Conservation (phyloP, 2,797 vertebrate species). For the Urophycis tenuis region DNA sequence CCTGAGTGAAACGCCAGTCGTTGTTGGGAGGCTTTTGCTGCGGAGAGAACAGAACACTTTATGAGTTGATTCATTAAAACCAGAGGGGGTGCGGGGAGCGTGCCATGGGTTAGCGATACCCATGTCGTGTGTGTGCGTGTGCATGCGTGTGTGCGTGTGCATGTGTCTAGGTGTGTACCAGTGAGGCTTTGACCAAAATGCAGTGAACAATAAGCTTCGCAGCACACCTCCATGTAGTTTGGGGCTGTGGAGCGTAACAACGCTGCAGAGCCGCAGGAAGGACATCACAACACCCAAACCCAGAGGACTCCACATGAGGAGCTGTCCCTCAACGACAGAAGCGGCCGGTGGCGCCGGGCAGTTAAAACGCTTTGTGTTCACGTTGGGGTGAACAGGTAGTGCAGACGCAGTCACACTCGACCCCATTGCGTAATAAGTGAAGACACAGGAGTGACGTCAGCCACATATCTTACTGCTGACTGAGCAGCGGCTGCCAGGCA, state of each 20-base stretch:
- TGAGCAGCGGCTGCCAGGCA: background rate
- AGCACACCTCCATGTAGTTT: slow-evolving; percentile 43
- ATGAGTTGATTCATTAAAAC: slow-evolving; percentile 32
- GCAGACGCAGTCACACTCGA: background rate
- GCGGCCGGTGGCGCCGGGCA: background rate
- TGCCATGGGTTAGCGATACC: background rate
- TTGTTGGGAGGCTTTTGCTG: slow-evolving; percentile 98
- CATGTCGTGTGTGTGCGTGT: too few relatives aligned
- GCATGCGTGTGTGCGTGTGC: slow-evolving; percentile 22
- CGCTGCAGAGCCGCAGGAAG: slow-evolving; percentile 3
- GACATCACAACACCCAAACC: background rate
- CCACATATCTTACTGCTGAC: background rate
- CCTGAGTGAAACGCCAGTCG: slow-evolving; percentile 97
- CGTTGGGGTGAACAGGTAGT: background rate
- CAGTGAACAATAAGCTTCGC: slow-evolving; percentile 11
- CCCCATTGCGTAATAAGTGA: background rate
- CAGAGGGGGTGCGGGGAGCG: background rate
- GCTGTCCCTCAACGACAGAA: background rate
- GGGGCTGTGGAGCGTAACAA: slow-evolving; percentile 28
- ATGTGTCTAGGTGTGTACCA: slow-evolving; percentile 16
- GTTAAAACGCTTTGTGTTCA: background rate
- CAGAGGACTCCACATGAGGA: too few relatives aligned
- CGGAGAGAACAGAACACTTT: slow-evolving; percentile 54
- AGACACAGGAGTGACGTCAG: background rate
- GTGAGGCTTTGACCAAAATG: slow-evolving; percentile 26